phyloP scores from a whole-genome alignment of 2,888 invertebrate genomes.

The Flexamia atlantica region DNA sequence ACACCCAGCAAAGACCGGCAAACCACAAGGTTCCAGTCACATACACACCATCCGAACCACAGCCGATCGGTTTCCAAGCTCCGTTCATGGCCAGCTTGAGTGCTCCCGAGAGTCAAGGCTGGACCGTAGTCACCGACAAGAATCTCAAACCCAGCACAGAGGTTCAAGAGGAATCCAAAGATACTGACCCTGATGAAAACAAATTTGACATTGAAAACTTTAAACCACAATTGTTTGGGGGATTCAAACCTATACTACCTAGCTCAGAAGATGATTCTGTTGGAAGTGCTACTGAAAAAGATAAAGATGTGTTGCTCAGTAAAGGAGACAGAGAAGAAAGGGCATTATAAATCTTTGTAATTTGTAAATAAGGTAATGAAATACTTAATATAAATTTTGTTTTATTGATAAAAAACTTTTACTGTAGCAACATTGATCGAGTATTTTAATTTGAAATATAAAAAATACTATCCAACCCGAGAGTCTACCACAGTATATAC shows the following conservation, averaged over 20 bases:
- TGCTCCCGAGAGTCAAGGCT: conserved; percentile 74
- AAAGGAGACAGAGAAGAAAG: conserved; percentile 53
- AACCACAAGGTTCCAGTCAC: conserved; percentile 71
- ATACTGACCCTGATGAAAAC: conserved; percentile 69
- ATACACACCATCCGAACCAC: conserved; percentile 74
- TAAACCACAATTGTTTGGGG: conserved; percentile 83
- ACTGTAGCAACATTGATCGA: too few relatives aligned
- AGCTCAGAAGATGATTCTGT: conserved; percentile 65
- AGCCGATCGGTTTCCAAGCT: conserved; percentile 81
- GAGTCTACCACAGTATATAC: background rate
- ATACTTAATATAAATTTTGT: background rate
- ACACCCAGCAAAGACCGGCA: conserved; percentile 70
- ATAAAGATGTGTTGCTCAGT: conserved; percentile 50
- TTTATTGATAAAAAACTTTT: background rate
- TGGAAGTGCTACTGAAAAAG: conserved; percentile 7
- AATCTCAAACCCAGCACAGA: conserved; percentile 62
- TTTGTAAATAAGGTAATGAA: conserved; percentile 18
- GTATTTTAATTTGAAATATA: background rate
- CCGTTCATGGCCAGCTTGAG: conserved; percentile 84
- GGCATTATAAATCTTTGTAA: conserved; percentile 7
- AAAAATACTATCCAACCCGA: background rate
- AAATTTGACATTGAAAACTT: conserved; percentile 82
- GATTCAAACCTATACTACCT: conserved; percentile 80
- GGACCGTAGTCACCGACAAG: conserved; percentile 68
- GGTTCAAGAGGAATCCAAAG: conserved; percentile 59